Conservation (phyloP, 2,797 vertebrate species). For the Columba guinea region DNA sequence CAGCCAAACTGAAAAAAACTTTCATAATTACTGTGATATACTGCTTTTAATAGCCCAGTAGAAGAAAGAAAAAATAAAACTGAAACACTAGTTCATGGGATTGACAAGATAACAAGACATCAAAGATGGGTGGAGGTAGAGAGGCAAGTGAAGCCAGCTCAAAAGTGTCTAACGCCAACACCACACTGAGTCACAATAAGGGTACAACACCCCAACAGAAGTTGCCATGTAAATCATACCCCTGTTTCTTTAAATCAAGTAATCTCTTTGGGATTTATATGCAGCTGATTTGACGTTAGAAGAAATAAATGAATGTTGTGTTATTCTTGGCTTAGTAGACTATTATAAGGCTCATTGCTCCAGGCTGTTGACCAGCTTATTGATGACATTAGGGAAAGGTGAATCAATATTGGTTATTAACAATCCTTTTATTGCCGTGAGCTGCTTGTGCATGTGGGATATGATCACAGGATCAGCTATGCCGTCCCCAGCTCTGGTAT, state of each 20-base stretch:
- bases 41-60: background rate
- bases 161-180: background rate
- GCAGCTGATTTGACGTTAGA: background rate
- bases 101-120: background rate
- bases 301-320: background rate
- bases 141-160: background rate
- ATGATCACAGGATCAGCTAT: background rate
- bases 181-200: rapidly evolving
- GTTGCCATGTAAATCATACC: background rate
- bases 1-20: background rate
- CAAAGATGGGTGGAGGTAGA: background rate
- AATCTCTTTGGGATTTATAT: rapidly evolving
- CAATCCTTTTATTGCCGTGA: background rate
- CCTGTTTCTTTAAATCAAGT: background rate
- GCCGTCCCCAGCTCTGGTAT: background rate
- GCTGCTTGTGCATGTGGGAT: background rate
- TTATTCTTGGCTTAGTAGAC: conserved; percentile 32
- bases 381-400: conserved; percentile 7
- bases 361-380: conserved; percentile 10
- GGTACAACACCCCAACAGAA: background rate
- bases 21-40: background rate
- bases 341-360: background rate
- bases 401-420: conserved; percentile 52
- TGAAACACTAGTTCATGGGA: background rate
- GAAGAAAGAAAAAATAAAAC: background rate